A percentile compares a stretch with the other conserved stretches of the same genome.
Conservation (phyloP, 1,140 invertebrate genomes). For the Ceratina calcarata region DNA sequence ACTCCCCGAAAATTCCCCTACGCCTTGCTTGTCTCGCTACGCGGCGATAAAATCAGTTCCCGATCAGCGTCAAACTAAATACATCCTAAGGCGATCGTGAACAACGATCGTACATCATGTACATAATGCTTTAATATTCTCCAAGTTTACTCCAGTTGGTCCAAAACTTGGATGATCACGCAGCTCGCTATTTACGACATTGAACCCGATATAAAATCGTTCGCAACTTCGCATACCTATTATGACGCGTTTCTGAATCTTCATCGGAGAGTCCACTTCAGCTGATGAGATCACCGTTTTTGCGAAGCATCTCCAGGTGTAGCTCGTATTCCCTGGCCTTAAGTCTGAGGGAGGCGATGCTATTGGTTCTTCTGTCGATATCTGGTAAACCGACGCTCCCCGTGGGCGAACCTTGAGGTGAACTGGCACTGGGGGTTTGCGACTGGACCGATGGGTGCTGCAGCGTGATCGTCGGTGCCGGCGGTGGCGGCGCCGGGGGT, state of each 20-base stretch:
- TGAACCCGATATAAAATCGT: too few relatives aligned
- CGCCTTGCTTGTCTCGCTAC: too few relatives aligned
- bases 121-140: too few relatives aligned
- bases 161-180: too few relatives aligned
- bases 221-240: not conserved
- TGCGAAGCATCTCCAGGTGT: conserved; percentile 90
- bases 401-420: conserved; percentile 74
- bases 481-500: conserved; percentile 82
- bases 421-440: conserved; percentile 69
- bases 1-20: too few relatives aligned
- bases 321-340: conserved; percentile 96
- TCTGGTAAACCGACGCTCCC: conserved; percentile 80
- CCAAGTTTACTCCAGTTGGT: too few relatives aligned
- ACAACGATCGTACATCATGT: too few relatives aligned
- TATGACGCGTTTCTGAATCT: not conserved
- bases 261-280: conserved; percentile 73
- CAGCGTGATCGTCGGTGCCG: conserved; percentile 77
- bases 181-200: too few relatives aligned
- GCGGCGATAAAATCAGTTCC: too few relatives aligned
- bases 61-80: too few relatives aligned
- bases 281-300: conserved; percentile 90
- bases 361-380: conserved; percentile 91
- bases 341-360: conserved; percentile 93
- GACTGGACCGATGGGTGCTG: conserved; percentile 77
- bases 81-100: too few relatives aligned